Evolutionary conservation across 35 echinoderm and acorn worm species (phyloP).

Genomic region (Acanthaster planci): DNA sequence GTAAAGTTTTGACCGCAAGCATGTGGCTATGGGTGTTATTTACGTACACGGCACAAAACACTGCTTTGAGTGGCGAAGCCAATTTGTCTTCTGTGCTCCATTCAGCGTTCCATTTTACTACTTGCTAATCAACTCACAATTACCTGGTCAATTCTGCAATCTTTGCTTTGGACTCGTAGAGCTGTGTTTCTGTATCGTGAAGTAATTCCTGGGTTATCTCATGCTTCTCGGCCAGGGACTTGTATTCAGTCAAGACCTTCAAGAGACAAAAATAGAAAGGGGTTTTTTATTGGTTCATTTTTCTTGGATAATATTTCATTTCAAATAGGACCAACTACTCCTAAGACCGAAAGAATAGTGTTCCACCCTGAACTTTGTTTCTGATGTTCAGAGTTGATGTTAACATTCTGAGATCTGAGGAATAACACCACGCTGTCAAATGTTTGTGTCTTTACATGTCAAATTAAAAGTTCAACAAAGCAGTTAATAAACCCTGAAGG

Average conservation of each 20-base stretch:
- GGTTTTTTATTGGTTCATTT: not conserved
- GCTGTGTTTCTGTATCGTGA: constrained; percentile 37
- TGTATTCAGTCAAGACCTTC: constrained; percentile 41
- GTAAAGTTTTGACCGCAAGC: too few relatives aligned
- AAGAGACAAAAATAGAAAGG: not conserved
- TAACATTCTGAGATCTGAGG: too few relatives aligned
- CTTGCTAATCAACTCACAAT: not conserved
- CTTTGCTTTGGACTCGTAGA: constrained; percentile 63
- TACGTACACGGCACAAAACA: too few relatives aligned
- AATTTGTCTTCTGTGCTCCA: too few relatives aligned
- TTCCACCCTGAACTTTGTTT: too few relatives aligned
- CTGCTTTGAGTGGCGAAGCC: too few relatives aligned
- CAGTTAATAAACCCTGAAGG: not conserved
- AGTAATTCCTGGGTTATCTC: constrained; percentile 48
- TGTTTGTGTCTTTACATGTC: not conserved
- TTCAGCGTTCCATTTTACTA: too few relatives aligned
- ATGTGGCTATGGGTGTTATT: too few relatives aligned
- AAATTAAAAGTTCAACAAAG: not conserved
- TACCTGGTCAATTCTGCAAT: constrained; percentile 63
- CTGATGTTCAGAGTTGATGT: too few relatives aligned
- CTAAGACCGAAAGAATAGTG: too few relatives aligned
- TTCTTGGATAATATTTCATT: not conserved
- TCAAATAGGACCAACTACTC: too few relatives aligned
- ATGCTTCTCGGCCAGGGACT: constrained; percentile 49
- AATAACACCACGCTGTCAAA: too few relatives aligned